A percentile compares a stretch with the other conserved stretches of the same genome.
Evolutionary conservation across 2,113 vertebrate species (phyloP).

Genomic region (Coptodon bakossiorum): DNA sequence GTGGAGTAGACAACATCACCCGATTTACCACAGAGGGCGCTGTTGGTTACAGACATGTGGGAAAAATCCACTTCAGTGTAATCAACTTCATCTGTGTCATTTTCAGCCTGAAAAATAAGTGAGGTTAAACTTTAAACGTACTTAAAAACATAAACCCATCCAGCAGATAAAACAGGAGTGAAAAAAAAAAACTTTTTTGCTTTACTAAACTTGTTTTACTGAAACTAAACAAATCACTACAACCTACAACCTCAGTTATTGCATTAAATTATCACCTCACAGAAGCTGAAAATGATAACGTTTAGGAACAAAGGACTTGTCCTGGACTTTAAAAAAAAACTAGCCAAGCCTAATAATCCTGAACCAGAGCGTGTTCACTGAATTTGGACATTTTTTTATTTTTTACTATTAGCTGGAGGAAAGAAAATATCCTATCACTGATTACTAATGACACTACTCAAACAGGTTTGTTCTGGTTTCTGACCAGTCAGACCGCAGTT

Average conservation of each 20-base stretch:
- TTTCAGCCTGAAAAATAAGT: background rate
- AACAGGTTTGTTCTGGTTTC: background rate
- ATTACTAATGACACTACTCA: background rate
- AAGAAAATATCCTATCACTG: background rate
- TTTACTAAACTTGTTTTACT: background rate
- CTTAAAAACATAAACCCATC: background rate
- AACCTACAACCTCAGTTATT: background rate
- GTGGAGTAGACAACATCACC: background rate
- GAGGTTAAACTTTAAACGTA: background rate
- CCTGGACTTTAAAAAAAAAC: fast-evolving
- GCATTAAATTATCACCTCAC: background rate
- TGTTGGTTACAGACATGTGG: background rate
- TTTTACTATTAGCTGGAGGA: background rate
- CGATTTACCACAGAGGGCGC: background rate
- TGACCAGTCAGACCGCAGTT: fast-evolving
- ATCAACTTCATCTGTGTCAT: background rate
- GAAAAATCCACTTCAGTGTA: background rate
- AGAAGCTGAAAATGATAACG: fast-evolving
- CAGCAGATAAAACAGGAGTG: background rate
- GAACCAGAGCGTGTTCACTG: background rate
- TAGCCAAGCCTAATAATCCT: background rate
- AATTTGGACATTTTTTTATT: background rate
- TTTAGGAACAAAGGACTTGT: background rate
- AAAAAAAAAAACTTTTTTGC: background rate
- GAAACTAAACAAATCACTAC: background rate